These are phyloP conservation scores for Chitala chitala DNA, from an alignment of 2,113 vertebrate genomes.

Conservation along the genomic window DNA sequence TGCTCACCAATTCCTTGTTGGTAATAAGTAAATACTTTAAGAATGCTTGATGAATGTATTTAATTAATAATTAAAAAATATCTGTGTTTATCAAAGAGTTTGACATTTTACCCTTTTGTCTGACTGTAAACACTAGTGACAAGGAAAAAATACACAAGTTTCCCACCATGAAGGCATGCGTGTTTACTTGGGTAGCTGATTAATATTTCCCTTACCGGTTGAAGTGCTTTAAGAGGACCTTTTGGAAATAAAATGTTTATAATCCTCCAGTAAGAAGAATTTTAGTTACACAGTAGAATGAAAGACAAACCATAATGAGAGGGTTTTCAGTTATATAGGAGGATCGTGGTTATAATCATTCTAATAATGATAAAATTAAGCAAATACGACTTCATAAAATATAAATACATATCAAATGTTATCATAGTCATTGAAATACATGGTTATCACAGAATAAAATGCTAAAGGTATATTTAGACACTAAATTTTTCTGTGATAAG, in stretches of 20 bases:
- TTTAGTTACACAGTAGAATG: no score
- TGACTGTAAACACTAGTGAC: slow-evolving; percentile 56
- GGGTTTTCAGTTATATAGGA: no score
- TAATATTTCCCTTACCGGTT: slow-evolving; percentile 53
- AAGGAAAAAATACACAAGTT: slow-evolving; percentile 75
- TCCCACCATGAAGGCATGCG: slow-evolving; percentile 65
- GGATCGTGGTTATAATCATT: slow-evolving; percentile 45
- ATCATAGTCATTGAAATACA: no score
- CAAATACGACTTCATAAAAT: no score
- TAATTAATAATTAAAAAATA: slow-evolving; percentile 53
- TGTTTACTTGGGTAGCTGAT: slow-evolving; percentile 54
- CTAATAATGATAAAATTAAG: no score
- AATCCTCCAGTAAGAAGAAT: no score
- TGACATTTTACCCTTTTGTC: slow-evolving; percentile 34
- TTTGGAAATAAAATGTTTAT: slow-evolving; percentile 53
- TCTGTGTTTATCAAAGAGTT: slow-evolving; percentile 50
- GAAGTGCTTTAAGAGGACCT: slow-evolving; percentile 57
- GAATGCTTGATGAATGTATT: slow-evolving; percentile 34
- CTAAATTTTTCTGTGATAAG: no score
- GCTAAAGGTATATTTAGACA: no score
- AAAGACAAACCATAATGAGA: no score
- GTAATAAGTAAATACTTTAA: background rate
- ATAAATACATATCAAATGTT: no score
- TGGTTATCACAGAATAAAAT: no score
- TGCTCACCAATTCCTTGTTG: no score